Evolutionary conservation across 2,797 vertebrate genomes (phyloP), one percentile per base, ranked within the genome.

Genomic region (Lemur catta): DNA sequence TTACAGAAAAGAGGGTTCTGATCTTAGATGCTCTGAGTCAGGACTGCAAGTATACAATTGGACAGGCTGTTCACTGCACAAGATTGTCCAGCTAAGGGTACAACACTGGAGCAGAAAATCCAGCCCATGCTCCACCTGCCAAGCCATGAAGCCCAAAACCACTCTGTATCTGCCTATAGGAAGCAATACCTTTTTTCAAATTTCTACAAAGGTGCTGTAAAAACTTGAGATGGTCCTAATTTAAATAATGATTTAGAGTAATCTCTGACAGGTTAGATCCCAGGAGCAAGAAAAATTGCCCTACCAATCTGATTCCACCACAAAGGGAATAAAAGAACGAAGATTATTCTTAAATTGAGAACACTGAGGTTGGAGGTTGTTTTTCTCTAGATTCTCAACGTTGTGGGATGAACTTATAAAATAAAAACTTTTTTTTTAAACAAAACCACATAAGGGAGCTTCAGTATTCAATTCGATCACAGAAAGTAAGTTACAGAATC

Each of bases 381-480:
- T 93, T 96, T 94, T 41, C 90, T 89, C 74, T 94, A 33, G 30
- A 94, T 65, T 94, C 43, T 89, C 41, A 85, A 86, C 26, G 79
- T 4, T 79, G 20, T 33, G 24, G 46, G 35, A 79, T 41, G 48
- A 24, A 6, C 14, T 94, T 84, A 82, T 38, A 91, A 89, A 76
- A 74, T 41, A 67, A 80, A 79, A 46, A 3, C 5, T 28, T 28
- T 74, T 91, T 63, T 59, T 80, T n/a, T 35, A 38, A 38, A 38
- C 2, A 11, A 46, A 86, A 86, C 38, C 46, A 33, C 6, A 7
- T 11, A 72, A 38, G 33, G 22, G 17, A 82, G 7, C 6, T 65
- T 94, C 55, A 26, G 50, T 61, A 33, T 76, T 93, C n/a, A 72
- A 57, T 2, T 28, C 46, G 22, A 91, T 71, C 35, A 74, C 74